Conservation (phyloP, 2,797 vertebrate species). For the Scyliorhinus canicula region DNA sequence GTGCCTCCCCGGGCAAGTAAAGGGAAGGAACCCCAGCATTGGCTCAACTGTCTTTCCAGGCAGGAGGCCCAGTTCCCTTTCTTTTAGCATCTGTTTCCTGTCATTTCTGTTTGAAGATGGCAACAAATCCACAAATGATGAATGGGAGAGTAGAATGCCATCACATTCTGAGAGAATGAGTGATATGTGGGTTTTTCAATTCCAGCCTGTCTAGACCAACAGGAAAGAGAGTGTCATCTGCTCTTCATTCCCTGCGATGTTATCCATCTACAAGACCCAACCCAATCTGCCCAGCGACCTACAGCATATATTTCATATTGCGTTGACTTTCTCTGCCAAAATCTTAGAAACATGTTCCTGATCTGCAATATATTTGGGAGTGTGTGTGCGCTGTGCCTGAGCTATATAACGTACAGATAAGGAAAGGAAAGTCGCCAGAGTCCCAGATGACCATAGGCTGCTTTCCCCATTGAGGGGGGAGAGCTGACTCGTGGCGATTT, state of each 20-base stretch:
- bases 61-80: neutral
- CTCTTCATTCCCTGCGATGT: neutral
- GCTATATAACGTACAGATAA: too few species aligned
- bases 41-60: neutral
- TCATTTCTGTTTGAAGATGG: slow-evolving; percentile 18
- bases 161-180: neutral
- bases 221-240: neutral
- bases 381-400: neutral
- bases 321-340: neutral
- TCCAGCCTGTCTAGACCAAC: slow-evolving; percentile 8
- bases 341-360: neutral
- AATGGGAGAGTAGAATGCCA: too few species aligned
- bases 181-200: neutral
- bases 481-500: too few species aligned
- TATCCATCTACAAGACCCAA: too few species aligned
- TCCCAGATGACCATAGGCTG: too few species aligned
- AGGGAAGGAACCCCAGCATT: neutral
- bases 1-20: neutral
- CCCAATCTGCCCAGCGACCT: neutral
- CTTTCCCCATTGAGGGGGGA: too few species aligned
- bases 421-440: too few species aligned
- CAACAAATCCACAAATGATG: neutral
- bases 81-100: neutral
- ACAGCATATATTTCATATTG: neutral
- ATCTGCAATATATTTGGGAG: neutral